A percentile compares a stretch with the other conserved stretches of the same genome.
Conservation (phyloP, 2,888 invertebrate genomes). For the Atrina japonica region DNA sequence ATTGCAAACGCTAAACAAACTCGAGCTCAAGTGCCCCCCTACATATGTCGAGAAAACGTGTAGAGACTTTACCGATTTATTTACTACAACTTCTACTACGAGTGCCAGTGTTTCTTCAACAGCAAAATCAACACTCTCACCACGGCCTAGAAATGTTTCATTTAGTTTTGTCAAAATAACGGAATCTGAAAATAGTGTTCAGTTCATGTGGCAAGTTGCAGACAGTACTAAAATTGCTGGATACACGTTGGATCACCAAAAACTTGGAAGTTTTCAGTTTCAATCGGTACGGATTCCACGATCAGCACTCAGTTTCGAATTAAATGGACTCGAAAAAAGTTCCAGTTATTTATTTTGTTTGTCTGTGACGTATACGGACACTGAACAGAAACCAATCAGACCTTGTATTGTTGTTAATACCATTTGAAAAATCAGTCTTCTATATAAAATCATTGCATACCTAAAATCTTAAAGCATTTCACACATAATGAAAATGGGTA, state of each 20-base stretch:
- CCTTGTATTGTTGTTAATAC: conserved; percentile 24
- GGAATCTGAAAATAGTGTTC: conserved; percentile 6
- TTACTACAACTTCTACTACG: not conserved
- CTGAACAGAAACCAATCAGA: conserved; percentile 3
- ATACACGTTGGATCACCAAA: conserved; percentile 11
- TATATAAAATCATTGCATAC: too few relatives aligned
- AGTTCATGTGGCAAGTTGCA: conserved; percentile 3
- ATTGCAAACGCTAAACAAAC: conserved; percentile 35
- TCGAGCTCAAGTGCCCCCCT: conserved; percentile 40
- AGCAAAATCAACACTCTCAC: not conserved
- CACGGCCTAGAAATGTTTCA: not conserved
- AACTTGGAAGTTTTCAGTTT: conserved; percentile 8
- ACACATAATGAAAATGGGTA: too few relatives aligned
- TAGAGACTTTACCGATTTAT: conserved; percentile 1
- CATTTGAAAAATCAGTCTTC: too few relatives aligned
- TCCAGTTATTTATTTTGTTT: conserved; percentile 25
- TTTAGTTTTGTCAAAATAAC: conserved; percentile 11
- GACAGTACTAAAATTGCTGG: not conserved
- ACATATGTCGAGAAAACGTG: conserved; percentile 40
- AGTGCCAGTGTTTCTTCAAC: not conserved
- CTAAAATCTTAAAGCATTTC: too few relatives aligned
- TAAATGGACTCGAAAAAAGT: not conserved
- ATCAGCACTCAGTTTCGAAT: conserved; percentile 17
- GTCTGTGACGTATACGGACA: not conserved
- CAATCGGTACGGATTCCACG: conserved; percentile 6